A percentile compares a stretch with the other conserved stretches of the same genome.
Conservation (phyloP, 2,113 vertebrate genomes). For the Leptobrachium ailaonicum region DNA sequence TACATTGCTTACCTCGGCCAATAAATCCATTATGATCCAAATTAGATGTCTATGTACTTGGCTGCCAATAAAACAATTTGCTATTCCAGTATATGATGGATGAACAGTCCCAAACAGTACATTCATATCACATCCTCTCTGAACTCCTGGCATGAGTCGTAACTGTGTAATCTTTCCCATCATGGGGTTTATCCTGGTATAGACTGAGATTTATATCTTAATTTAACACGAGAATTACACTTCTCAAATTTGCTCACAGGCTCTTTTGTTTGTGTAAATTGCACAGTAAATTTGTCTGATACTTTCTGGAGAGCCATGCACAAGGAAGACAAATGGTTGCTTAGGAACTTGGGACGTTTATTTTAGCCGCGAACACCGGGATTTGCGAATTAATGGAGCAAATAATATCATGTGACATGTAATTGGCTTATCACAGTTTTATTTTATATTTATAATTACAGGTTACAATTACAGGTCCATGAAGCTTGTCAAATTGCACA, state of each 20-base stretch:
- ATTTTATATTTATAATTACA: conserved; percentile 47
- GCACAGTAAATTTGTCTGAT: not conserved
- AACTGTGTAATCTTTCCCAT: too few species aligned
- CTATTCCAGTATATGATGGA: too few species aligned
- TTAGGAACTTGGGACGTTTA: not conserved
- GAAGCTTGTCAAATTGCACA: conserved; percentile 30
- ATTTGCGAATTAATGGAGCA: conserved; percentile 41
- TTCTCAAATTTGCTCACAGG: not conserved
- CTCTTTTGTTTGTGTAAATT: conserved; percentile 1
- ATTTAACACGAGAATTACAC: too few species aligned
- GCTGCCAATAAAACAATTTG: too few species aligned
- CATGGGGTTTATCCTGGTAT: too few species aligned
- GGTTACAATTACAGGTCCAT: conserved; percentile 44
- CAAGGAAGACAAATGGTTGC: conserved; percentile 22
- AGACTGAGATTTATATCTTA: too few species aligned
- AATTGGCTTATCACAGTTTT: conserved; percentile 33
- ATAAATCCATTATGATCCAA: too few species aligned
- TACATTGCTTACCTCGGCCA: too few species aligned
- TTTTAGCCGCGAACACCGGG: conserved; percentile 4
- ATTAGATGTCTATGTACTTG: too few species aligned
- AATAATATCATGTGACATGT: conserved; percentile 39
- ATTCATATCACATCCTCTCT: too few species aligned
- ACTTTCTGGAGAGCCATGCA: not conserved
- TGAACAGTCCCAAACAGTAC: too few species aligned
- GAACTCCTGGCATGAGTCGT: too few species aligned